phyloP scores from a whole-genome alignment of 2,113 vertebrate genomes.

The Notothenia rossii region DNA sequence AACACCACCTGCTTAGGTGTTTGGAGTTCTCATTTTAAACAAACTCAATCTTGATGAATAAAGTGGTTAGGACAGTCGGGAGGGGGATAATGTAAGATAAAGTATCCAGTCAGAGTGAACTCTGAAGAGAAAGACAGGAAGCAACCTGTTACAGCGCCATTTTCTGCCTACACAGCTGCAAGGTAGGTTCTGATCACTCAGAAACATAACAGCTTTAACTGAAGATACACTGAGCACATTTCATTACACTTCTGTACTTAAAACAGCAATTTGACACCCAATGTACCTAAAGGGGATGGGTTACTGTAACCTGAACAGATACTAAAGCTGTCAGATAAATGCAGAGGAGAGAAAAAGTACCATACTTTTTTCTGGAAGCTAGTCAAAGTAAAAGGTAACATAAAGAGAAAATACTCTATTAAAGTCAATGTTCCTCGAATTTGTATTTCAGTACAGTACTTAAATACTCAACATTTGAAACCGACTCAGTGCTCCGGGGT shows the following conservation, averaged over 20 bases:
- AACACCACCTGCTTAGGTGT: slow-evolving; percentile 47
- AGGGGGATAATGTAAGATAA: neutral
- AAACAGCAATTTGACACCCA: slow-evolving; percentile 1
- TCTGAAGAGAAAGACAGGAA: neutral
- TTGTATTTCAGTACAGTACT: neutral
- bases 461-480: slow-evolving; percentile 12
- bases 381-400: neutral
- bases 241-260: neutral
- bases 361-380: neutral
- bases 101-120: neutral
- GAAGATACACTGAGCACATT: neutral
- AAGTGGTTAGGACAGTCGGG: neutral
- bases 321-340: too few species aligned
- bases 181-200: neutral
- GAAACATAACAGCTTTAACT: neutral
- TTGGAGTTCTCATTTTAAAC: slow-evolving; percentile 29
- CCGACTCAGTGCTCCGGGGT: neutral
- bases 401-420: too few species aligned
- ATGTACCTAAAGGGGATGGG: too few species aligned
- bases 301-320: too few species aligned
- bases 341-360: neutral
- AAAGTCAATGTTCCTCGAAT: too few species aligned
- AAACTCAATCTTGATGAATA: slow-evolving; percentile 22
- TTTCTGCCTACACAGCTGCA: neutral
- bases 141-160: slow-evolving; percentile 5